Evolutionary conservation across 2,797 vertebrate genomes (phyloP).

Genomic region (Cheirogaleus major): DNA sequence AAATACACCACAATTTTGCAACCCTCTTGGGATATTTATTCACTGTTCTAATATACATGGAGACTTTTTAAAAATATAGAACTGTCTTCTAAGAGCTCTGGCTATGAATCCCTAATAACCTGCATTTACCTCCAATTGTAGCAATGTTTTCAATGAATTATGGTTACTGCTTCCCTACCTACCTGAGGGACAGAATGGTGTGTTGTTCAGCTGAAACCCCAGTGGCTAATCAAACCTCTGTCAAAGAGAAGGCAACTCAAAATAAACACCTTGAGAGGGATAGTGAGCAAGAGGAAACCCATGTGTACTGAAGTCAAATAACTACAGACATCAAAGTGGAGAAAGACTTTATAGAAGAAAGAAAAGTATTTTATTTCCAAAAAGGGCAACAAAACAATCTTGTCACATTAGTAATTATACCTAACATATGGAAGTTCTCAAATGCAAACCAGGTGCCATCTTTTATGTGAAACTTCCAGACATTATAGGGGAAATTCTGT

Average conservation of each 20-base stretch:
- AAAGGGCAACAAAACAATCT: not conserved
- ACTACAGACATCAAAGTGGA: not conserved
- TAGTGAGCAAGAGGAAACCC: not conserved
- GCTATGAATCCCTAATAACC: not conserved
- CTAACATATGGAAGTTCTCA: not conserved
- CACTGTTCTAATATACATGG: not conserved
- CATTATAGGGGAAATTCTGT: not conserved
- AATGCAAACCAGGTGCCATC: not conserved
- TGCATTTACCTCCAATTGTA: not conserved
- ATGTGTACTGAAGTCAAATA: constrained; percentile 4
- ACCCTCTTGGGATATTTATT: not conserved
- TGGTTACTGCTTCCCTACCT: not conserved
- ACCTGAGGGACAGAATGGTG: not conserved
- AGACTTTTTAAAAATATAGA: not conserved
- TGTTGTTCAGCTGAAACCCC: not conserved
- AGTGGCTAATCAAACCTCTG: not conserved
- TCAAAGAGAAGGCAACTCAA: not conserved
- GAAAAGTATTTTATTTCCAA: constrained; percentile 20
- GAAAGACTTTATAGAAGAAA: constrained; percentile 18
- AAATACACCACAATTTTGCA: not conserved
- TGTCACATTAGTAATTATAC: not conserved
- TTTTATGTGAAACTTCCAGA: not conserved
- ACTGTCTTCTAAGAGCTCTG: constrained; percentile 5
- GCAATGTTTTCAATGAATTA: not conserved
- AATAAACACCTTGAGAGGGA: not conserved